Percentiles rank a stretch among this genome's conserved stretches.
Evolutionary conservation across 2,797 vertebrate species (phyloP).

Genomic region (Xerus rutilus): DNA sequence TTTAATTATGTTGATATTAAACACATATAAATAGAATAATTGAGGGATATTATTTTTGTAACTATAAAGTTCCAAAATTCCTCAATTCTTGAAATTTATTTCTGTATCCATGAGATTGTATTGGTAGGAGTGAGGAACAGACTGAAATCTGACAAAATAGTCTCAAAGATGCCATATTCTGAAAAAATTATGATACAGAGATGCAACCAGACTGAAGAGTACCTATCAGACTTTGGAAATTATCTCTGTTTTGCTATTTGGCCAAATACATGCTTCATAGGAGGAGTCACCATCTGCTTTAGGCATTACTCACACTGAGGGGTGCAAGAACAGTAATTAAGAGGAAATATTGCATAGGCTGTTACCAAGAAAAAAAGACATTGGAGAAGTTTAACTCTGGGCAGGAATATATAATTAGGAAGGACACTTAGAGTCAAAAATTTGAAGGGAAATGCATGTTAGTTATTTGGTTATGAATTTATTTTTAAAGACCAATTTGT

Average conservation of each 20-base stretch:
- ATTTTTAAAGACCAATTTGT: constrained; percentile 46
- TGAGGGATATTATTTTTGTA: constrained; percentile 18
- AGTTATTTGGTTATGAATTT: background rate
- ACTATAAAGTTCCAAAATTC: background rate
- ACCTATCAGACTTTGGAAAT: constrained; percentile 45
- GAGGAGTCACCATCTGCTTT: constrained; percentile 53
- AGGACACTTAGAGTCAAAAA: background rate
- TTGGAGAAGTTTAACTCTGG: background rate
- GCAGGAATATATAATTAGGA: background rate
- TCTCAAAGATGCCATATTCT: background rate
- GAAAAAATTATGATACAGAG: constrained; percentile 13
- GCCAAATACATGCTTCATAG: background rate
- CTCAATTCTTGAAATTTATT: background rate
- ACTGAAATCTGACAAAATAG: background rate
- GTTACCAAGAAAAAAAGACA: background rate
- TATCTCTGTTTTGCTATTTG: constrained; percentile 4
- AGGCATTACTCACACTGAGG: constrained; percentile 20
- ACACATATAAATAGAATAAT: background rate
- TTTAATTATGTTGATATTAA: background rate
- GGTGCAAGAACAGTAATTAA: constrained; percentile 34
- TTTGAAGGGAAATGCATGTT: background rate
- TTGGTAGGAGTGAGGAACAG: background rate
- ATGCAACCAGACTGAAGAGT: background rate
- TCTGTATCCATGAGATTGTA: background rate
- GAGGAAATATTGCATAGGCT: background rate